Percentiles rank a stretch among this genome's conserved stretches.
Conservation (phyloP, 2,113 vertebrate species). For the Emydocephalus ijimae region DNA sequence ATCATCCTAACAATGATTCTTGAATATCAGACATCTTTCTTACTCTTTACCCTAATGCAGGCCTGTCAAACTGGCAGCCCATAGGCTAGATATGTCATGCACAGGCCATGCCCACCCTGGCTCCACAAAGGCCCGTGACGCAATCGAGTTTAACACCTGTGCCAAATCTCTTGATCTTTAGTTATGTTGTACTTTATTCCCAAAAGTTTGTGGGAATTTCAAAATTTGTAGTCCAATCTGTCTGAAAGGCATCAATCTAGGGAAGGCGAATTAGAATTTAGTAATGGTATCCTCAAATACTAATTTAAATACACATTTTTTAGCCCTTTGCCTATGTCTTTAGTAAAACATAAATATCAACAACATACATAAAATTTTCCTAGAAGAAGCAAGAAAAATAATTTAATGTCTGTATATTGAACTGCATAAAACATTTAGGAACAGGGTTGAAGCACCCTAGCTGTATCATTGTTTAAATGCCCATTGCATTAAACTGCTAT, state of each 20-base stretch:
- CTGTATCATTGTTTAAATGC: not conserved
- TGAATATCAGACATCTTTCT: not conserved
- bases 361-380: not conserved
- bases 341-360: not conserved
- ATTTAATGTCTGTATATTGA: not conserved
- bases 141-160: too few species aligned
- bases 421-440: not conserved
- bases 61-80: too few species aligned
- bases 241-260: not conserved
- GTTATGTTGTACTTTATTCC: not conserved
- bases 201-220: not conserved
- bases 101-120: too few species aligned
- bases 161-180: not conserved
- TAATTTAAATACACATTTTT: not conserved
- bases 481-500: not conserved
- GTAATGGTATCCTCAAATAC: not conserved
- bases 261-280: not conserved
- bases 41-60: not conserved
- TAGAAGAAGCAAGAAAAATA: not conserved
- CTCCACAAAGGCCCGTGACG: too few species aligned
- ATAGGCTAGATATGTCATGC: too few species aligned
- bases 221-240: not conserved
- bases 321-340: not conserved
- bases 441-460: not conserved
- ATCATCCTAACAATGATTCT: not conserved